phyloP scores from a whole-genome alignment of 2,888 invertebrate species.

The Dinocampus coccinellae region DNA sequence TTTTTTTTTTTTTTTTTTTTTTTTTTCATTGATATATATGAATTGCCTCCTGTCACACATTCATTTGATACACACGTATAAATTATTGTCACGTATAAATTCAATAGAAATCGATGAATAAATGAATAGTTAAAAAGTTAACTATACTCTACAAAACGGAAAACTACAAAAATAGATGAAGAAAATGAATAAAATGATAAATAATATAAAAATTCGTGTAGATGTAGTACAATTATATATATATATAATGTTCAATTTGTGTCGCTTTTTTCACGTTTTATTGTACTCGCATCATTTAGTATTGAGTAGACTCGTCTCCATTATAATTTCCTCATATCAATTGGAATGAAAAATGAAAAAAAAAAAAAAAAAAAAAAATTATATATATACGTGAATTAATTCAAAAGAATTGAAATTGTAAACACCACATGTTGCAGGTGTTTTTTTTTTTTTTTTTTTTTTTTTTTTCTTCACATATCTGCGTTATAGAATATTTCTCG shows the following conservation, averaged over 20 bases:
- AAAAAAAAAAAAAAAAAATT: too few relatives aligned
- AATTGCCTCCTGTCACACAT: constrained; percentile 6
- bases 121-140: constrained; percentile 42
- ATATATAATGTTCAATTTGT: constrained; percentile 8
- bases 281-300: constrained; percentile 57
- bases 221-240: not conserved
- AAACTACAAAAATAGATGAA: not conserved
- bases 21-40: constrained; percentile 11
- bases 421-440: constrained; percentile 53
- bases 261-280: constrained; percentile 35
- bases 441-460: constrained; percentile 36
- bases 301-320: constrained; percentile 38
- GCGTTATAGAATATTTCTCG: not conserved
- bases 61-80: constrained; percentile 28
- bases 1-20: too few relatives aligned
- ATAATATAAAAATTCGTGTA: too few relatives aligned
- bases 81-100: constrained; percentile 32
- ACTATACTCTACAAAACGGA: not conserved
- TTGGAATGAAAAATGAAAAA: not conserved
- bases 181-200: not conserved
- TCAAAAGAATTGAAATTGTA: constrained; percentile 1
- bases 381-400: not conserved
- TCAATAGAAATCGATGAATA: constrained; percentile 44
- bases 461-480: not conserved
- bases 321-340: constrained; percentile 11